Base-by-base conservation (phyloP, 1,140 invertebrate genomes). In the Zaprionus capensis region DNA sequence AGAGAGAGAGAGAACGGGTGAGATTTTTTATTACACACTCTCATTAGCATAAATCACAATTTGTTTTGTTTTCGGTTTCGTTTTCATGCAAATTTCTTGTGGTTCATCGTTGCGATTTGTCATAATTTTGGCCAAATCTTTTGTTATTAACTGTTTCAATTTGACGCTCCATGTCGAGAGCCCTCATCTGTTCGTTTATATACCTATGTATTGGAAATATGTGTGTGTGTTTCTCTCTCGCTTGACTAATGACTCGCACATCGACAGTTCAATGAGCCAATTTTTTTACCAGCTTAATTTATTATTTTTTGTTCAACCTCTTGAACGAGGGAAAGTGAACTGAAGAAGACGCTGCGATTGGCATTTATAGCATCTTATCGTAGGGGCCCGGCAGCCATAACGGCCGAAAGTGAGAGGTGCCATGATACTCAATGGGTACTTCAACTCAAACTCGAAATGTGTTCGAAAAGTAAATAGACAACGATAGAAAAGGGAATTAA, bases 201-300 rank as follows among this genome's bases (percentile, higher is more conserved):
- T 59, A 71, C 28, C 49, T 57, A 22, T 53, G 55, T 20, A 53
- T 41, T 61, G 20, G 5, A 20, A 14, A 7, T 6, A 12, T 65
- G 11, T 53, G 36, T 65, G 22, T 65, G 36, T 65, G 15, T 28
- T 51, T 28, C 36, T 64, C 44, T 66, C 5, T 69, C 78, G 81
- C 65, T 79, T 84, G 75, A 88, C 81, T 90, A 81, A 88, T 88
- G 85, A 90, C 68, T 79, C 78, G 74, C 66, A 81, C 85, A 76
- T 88, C 78, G 84, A 90, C 82, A 84, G 84, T 90, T 88, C 81
- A 88, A 81, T 81, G 84, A 88, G 78, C 84, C 81, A 88, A 80
- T 88, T 82, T 83, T 83, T 80, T 86, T 74, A 46, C 22, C 5
- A 55, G 41, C 38, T 22, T 65, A 41, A 55, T 56, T 58, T 38